Conservation (phyloP, 2,888 invertebrate genomes). For the Nipponacmea schrenckii region DNA sequence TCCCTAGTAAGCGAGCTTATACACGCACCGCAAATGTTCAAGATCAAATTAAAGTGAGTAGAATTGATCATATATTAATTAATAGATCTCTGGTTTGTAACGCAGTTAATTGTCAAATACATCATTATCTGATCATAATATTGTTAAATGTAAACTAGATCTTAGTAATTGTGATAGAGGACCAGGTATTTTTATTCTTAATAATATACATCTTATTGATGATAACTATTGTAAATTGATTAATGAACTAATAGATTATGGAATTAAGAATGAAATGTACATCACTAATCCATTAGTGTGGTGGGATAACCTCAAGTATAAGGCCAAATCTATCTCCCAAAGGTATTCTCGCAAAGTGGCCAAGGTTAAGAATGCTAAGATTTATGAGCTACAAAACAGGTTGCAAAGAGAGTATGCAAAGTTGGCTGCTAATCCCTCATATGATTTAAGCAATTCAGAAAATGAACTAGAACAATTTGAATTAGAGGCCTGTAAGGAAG, state of each 20-base stretch:
- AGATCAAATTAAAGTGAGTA: not conserved
- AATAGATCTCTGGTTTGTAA: too few species aligned
- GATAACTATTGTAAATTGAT: conserved; percentile 7
- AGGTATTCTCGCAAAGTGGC: conserved; percentile 1
- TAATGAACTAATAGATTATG: conserved; percentile 1
- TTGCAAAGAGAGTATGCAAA: conserved; percentile 9
- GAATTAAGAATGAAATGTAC: not conserved
- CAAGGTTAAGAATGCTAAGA: conserved; percentile 8
- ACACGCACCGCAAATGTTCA: not conserved
- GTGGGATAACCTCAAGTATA: conserved; percentile 28
- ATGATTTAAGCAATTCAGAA: too few species aligned
- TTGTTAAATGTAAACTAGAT: not conserved
- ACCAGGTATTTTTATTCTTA: conserved; percentile 17
- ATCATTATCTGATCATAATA: too few species aligned
- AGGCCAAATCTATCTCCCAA: conserved; percentile 11
- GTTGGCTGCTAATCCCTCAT: too few species aligned
- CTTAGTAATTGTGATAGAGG: conserved; percentile 17
- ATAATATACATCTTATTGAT: conserved; percentile 21
- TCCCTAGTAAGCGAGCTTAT: not conserved
- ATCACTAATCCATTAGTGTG: conserved; percentile 12
- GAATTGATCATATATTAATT: not conserved
- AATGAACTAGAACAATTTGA: too few species aligned
- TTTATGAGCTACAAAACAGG: conserved; percentile 16
- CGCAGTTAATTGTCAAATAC: too few species aligned
- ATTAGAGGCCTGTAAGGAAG: too few species aligned